phyloP scores from a whole-genome alignment of 2,888 invertebrate genomes.

The Halictus quadricinctus region DNA sequence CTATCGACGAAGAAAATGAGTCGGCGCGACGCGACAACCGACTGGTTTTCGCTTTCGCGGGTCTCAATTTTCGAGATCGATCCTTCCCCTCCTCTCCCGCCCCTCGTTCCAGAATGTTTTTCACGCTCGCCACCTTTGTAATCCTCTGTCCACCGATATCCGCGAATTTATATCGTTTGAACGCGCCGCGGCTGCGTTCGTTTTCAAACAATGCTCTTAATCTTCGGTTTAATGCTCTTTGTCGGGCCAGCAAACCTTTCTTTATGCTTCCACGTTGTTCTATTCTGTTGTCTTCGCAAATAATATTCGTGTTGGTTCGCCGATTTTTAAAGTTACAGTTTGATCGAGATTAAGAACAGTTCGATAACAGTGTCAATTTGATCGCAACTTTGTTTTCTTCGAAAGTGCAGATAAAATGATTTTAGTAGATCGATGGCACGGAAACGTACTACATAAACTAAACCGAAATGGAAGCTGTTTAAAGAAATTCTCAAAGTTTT shows the following conservation, averaged over 20 bases:
- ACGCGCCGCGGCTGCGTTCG: neutral
- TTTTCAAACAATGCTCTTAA: neutral
- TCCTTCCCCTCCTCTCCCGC: too few species aligned
- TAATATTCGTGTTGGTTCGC: neutral
- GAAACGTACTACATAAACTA: too few species aligned
- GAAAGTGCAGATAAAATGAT: neutral
- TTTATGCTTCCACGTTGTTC: neutral
- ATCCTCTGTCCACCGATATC: neutral
- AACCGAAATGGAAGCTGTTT: too few species aligned
- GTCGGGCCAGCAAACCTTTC: neutral
- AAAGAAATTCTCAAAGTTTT: too few species aligned
- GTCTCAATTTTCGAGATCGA: neutral
- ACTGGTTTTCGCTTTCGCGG: slow-evolving; percentile 4
- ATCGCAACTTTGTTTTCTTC: neutral
- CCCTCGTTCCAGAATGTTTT: neutral
- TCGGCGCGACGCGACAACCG: neutral
- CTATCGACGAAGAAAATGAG: neutral
- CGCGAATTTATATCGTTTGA: neutral
- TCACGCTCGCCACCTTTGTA: neutral
- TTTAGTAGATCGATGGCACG: too few species aligned
- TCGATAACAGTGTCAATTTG: neutral
- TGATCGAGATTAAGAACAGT: neutral
- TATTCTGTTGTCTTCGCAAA: neutral
- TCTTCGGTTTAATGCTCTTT: neutral
- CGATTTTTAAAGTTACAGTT: neutral